These are phyloP conservation scores for Phortica variegata DNA, from an alignment of 1,140 invertebrate genomes.

Conservation along the genomic window DNA sequence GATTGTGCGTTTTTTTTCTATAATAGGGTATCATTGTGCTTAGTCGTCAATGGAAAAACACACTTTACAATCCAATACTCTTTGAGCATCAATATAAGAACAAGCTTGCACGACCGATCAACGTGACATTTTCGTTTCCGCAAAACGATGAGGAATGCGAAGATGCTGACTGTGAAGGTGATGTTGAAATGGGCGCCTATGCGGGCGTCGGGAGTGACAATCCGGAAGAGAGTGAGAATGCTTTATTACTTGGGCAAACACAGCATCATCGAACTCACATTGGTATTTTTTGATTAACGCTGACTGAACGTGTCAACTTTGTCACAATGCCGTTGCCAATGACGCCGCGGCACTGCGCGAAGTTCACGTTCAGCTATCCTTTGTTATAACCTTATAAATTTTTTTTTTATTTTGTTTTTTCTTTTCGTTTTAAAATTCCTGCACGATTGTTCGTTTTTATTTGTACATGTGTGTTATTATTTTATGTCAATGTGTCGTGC, in stretches of 20 bases:
- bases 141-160: conserved; percentile 70
- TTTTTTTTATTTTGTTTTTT: no score
- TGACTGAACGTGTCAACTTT: conserved; percentile 12
- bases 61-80: conserved; percentile 88
- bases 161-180: conserved; percentile 53
- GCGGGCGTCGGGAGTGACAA: conserved; percentile 51
- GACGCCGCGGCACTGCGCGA: conserved; percentile 6
- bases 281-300: conserved; percentile 58
- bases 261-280: conserved; percentile 58
- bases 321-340: not conserved
- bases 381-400: conserved; percentile 39
- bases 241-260: conserved; percentile 58
- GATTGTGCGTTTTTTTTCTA: conserved; percentile 17
- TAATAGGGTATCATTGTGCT: conserved; percentile 85
- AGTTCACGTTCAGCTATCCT: conserved; percentile 17
- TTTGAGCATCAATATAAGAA: conserved; percentile 88
- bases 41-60: conserved; percentile 95
- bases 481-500: no score
- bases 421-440: no score
- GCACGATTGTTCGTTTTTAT: conserved; percentile 5
- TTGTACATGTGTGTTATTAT: conserved; percentile 25
- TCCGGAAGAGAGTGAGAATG: conserved; percentile 58
- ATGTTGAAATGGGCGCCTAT: conserved; percentile 53
- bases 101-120: conserved; percentile 77
- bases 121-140: conserved; percentile 84